Conservation (phyloP, 2,113 vertebrate genomes). For the Abramis brama region DNA sequence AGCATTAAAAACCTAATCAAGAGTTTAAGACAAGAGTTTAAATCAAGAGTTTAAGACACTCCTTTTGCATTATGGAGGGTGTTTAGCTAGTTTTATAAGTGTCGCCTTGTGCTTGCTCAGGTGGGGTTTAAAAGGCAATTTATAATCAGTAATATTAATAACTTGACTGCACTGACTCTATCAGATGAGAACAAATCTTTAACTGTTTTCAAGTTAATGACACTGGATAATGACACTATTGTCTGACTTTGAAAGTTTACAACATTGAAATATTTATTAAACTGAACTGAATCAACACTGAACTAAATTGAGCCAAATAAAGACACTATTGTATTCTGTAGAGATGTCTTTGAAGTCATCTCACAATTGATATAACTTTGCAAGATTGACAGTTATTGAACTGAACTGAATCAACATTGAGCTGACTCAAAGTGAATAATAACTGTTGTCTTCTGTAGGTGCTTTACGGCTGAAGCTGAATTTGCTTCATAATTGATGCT, state of each 20-base stretch:
- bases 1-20: too few species aligned
- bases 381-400: background rate
- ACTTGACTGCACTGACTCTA: background rate
- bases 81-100: background rate
- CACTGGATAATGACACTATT: background rate
- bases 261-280: background rate
- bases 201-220: background rate
- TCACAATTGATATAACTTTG: background rate
- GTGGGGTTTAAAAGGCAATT: background rate
- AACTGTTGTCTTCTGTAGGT: background rate
- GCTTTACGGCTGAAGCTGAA: background rate
- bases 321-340: background rate
- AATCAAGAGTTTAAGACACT: background rate
- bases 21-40: too few species aligned
- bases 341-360: too few species aligned
- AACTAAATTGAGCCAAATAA: background rate
- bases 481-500: background rate
- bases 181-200: background rate
- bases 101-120: background rate
- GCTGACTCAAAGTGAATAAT: too few species aligned
- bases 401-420: background rate
- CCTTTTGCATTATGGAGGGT: background rate
- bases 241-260: background rate
- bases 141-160: background rate
- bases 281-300: background rate